Conservation (phyloP, 2,888 invertebrate genomes). For the Parnassius apollo region DNA sequence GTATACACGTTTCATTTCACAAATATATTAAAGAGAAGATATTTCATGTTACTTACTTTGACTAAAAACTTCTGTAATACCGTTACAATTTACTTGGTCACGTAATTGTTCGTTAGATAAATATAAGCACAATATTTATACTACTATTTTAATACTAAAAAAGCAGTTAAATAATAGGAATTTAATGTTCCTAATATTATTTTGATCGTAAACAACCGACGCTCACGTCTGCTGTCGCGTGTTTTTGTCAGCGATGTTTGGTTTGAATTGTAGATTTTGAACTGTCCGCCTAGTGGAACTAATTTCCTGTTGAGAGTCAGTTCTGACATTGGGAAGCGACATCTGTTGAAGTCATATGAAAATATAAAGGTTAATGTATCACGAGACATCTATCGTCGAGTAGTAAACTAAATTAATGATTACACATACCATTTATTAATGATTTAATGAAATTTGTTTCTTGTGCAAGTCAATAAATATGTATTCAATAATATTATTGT, state of each 20-base stretch:
- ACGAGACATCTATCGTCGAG: conserved; percentile 51
- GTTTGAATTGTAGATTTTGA: conserved; percentile 69
- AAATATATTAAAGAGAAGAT: no score
- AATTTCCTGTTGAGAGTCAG: conserved; percentile 34
- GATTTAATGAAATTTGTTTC: no score
- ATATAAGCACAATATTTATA: conserved; percentile 23
- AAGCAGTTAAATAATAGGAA: conserved; percentile 19
- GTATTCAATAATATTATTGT: no score
- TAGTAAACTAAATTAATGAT: conserved; percentile 33
- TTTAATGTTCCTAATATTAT: conserved; percentile 7
- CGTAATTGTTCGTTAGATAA: neutral
- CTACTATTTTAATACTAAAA: conserved; percentile 17
- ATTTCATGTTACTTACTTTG: conserved; percentile 24
- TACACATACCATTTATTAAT: neutral
- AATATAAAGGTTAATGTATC: neutral
- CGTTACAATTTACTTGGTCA: neutral
- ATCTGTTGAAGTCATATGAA: conserved; percentile 37
- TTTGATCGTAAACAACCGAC: conserved; percentile 31
- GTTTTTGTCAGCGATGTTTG: conserved; percentile 58
- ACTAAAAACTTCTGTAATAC: conserved; percentile 7
- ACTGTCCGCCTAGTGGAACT: conserved; percentile 51
- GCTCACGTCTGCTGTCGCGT: conserved; percentile 51
- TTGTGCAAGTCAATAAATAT: no score
- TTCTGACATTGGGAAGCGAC: conserved; percentile 43
- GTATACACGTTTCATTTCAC: no score